A percentile compares a stretch with the other conserved stretches of the same genome.
Conservation (phyloP, 2,888 invertebrate genomes). For the Heliconius erato region DNA sequence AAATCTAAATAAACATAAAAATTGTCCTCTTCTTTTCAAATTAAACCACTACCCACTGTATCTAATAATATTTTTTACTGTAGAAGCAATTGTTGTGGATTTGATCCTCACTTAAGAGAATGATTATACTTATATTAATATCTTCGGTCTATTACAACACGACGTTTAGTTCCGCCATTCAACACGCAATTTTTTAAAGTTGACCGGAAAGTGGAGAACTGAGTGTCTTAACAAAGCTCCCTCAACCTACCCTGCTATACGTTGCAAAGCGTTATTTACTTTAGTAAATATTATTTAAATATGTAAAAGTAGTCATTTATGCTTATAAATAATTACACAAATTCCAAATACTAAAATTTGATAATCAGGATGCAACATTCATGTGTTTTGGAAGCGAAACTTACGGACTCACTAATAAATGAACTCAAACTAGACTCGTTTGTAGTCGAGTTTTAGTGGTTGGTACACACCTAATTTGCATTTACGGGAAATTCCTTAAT, state of each 20-base stretch:
- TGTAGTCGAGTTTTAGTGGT: slow-evolving; percentile 8
- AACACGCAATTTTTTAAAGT: background rate
- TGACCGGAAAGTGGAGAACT: background rate
- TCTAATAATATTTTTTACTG: no score
- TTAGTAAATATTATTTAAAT: no score
- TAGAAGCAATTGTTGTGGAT: no score
- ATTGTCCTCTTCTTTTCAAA: no score
- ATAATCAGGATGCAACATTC: slow-evolving; percentile 15
- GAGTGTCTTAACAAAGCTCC: background rate
- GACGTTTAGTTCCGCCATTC: background rate
- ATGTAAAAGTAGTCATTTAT: no score
- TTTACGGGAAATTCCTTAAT: slow-evolving; percentile 47
- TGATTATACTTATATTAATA: no score
- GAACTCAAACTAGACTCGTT: slow-evolving; percentile 56
- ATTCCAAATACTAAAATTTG: background rate
- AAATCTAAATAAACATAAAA: no score
- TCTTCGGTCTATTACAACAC: background rate
- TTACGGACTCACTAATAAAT: slow-evolving; percentile 47
- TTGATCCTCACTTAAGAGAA: no score
- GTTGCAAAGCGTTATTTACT: no score
- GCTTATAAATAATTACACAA: background rate
- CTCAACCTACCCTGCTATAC: no score
- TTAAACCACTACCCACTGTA: no score
- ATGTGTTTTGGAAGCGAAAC: slow-evolving; percentile 40
- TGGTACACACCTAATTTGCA: slow-evolving; percentile 48